Evolutionary conservation across 2,888 invertebrate species (phyloP).

Genomic region (Clanis bilineata): DNA sequence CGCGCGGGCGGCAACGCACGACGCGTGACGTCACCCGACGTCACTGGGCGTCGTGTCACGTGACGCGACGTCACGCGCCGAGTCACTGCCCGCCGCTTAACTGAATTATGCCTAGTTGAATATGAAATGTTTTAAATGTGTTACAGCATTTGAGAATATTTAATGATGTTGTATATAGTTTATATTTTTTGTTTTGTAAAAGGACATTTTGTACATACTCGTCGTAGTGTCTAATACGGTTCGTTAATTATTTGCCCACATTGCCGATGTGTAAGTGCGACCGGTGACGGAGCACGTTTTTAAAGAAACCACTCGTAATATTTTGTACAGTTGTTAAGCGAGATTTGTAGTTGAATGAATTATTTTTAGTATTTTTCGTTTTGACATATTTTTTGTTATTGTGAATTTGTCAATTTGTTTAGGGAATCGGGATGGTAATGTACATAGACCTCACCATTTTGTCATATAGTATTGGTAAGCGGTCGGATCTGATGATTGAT

Average conservation of each 20-base stretch:
- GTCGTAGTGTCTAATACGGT: conserved; percentile 55
- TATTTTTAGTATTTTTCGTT: conserved; percentile 76
- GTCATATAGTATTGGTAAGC: conserved; percentile 74
- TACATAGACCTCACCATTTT: conserved; percentile 81
- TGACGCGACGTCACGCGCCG: background rate
- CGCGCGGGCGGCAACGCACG: background rate
- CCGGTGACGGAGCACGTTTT: conserved; percentile 63
- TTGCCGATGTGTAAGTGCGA: conserved; percentile 54
- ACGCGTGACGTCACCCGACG: background rate
- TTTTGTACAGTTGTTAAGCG: conserved; percentile 80
- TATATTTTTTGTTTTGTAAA: conserved; percentile 81
- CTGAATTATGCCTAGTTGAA: conserved; percentile 78
- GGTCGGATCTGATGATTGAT: conserved; percentile 75
- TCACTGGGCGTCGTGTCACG: background rate
- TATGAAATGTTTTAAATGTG: conserved; percentile 81
- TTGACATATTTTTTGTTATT: conserved; percentile 79
- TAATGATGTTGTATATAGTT: conserved; percentile 82
- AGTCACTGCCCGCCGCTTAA: conserved; percentile 49
- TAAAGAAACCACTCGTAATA: conserved; percentile 79
- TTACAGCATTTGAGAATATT: conserved; percentile 82
- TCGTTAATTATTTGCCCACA: conserved; percentile 69
- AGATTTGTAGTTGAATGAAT: conserved; percentile 78
- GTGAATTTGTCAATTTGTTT: conserved; percentile 87
- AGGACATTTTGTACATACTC: conserved; percentile 72
- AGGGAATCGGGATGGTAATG: conserved; percentile 87